Evolutionary conservation across 1,140 invertebrate genomes (phyloP), one percentile per base, ranked within the genome.

Genomic region (Dryas iulia): DNA sequence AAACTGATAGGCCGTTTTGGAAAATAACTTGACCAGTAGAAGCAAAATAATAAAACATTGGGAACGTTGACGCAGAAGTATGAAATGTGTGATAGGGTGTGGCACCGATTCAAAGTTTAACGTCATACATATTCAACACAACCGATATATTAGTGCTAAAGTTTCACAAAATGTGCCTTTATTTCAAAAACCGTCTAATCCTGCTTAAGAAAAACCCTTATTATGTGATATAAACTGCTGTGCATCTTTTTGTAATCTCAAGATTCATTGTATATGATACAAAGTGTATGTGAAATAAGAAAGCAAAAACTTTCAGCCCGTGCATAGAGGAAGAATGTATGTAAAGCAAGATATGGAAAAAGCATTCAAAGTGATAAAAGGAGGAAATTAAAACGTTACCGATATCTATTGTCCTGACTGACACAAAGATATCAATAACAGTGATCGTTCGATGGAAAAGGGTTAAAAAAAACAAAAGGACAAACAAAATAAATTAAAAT

Each of bases 1-100:
- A 76, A 89, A 90, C 79, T 85, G 83, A 90, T 90, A 91, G 89
- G 89, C 89, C 89, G 89, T 91, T 91, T 91, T 91, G 89, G 89
- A 91, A 89, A 87, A 86, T 72, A 91, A 88, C 68, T 84, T 83
- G 78, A 80, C 79, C 66, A 79, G 79, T 83, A 83, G 74, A 86
- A 85, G 86, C 86, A 89, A 91, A 86, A 77, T 72, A 89, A 89
- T 69, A 77, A 69, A 87, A 83, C 77, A 71, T 82, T 76, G 77
- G 79, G 76, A 84, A 82, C 81, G 82, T 78, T 82, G 82, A 82
- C 79, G 77, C 71, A 74, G 61, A 76, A 78, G 23, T 77, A 86
- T 89, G 86, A 79, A 73, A 84, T 88, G 82, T 77, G 64, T 30
- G 18, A 84, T 88, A 84, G 70, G 68, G 59, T 71, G 74, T 70